Percentiles rank a stretch among this genome's conserved stretches.
Conservation (phyloP, 1,140 invertebrate species). For the Brachionus paranguensis region DNA sequence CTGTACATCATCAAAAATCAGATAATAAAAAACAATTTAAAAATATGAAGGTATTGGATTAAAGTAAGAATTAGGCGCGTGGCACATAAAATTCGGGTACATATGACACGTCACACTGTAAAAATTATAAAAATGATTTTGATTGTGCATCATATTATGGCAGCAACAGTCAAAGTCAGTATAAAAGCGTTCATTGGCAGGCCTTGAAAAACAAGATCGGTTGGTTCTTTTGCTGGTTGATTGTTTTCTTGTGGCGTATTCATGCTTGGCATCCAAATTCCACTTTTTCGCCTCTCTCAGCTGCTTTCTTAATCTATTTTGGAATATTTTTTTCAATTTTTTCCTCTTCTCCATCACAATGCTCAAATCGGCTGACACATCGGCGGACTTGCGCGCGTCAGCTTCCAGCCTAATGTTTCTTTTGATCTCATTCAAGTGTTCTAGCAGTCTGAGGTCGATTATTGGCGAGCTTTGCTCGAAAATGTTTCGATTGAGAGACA, state of each 20-base stretch:
- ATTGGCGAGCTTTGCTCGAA: not conserved
- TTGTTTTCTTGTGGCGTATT: not conserved
- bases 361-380: not conserved
- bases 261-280: not conserved
- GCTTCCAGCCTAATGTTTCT: not conserved
- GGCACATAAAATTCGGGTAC: not conserved
- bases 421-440: conserved; percentile 6
- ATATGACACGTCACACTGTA: not conserved
- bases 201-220: not conserved
- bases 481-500: not conserved
- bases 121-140: not conserved
- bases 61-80: not conserved
- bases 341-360: not conserved
- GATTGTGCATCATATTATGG: not conserved
- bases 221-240: not conserved
- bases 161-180: not conserved
- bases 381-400: not conserved
- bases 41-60: not conserved
- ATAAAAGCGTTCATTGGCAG: too few relatives aligned
- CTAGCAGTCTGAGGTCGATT: not conserved
- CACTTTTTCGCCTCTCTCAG: not conserved
- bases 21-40: not conserved
- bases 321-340: conserved; percentile 12
- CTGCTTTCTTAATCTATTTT: not conserved
- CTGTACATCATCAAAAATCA: not conserved